Conservation (phyloP, 2,113 vertebrate genomes). For the Falcunculus frontatus region DNA sequence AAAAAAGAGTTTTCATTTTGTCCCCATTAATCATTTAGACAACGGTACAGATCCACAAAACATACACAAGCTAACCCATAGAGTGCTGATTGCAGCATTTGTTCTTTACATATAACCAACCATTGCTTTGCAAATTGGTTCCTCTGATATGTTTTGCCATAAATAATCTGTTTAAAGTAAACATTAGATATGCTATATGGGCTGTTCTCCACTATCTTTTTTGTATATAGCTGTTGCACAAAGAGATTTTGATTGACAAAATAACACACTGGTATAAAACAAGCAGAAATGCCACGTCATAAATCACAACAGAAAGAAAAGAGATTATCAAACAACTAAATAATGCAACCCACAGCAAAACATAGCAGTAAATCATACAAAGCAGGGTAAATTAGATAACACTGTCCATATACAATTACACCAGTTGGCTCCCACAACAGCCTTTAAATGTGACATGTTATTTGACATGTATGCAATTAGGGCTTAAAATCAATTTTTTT, state of each 20-base stretch:
- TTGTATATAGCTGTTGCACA: background rate
- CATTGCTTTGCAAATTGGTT: slow-evolving; percentile 34
- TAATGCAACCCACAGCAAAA: slow-evolving; percentile 69
- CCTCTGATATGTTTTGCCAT: background rate
- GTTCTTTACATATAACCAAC: background rate
- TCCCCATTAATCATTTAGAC: background rate
- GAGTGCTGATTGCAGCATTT: background rate
- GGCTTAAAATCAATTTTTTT: slow-evolving; percentile 75
- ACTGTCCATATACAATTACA: slow-evolving; percentile 72
- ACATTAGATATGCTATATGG: background rate
- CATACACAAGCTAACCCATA: background rate
- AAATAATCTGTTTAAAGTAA: slow-evolving; percentile 33
- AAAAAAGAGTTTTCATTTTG: slow-evolving; percentile 2
- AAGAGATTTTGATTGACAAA: slow-evolving; percentile 56
- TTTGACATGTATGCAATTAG: slow-evolving; percentile 79
- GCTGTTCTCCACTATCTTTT: background rate
- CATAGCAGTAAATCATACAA: slow-evolving; percentile 70
- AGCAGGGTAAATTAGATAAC: slow-evolving; percentile 71
- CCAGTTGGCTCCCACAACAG: slow-evolving; percentile 67
- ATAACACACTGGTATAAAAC: slow-evolving; percentile 21
- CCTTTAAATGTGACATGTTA: slow-evolving; percentile 78
- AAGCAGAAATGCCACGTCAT: background rate
- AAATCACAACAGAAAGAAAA: slow-evolving; percentile 62
- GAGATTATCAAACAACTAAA: slow-evolving; percentile 79
- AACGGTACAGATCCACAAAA: background rate